phyloP scores from a whole-genome alignment of 2,888 invertebrate genomes.

The Malthinus seriepunctatus region DNA sequence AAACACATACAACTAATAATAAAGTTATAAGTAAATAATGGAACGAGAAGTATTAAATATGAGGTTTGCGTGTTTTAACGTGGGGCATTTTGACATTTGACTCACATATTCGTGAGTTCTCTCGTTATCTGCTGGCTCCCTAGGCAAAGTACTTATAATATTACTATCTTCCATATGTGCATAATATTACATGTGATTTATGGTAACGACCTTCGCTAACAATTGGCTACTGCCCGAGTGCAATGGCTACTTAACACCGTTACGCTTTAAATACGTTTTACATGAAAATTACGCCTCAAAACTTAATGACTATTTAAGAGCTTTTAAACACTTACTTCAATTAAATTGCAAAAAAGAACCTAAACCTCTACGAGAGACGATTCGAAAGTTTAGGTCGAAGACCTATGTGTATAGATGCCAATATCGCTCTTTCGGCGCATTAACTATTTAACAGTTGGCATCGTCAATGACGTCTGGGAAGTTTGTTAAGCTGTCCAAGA shows the following conservation, averaged over 20 bases:
- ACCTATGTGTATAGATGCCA: too few relatives aligned
- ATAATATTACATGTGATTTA: constrained; percentile 18
- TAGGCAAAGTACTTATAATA: constrained; percentile 18
- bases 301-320: constrained; percentile 3
- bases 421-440: too few relatives aligned
- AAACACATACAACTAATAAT: too few relatives aligned
- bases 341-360: too few relatives aligned
- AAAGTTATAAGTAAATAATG: constrained; percentile 3
- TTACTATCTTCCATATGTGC: constrained; percentile 30
- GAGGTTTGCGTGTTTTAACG: constrained; percentile 12
- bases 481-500: too few relatives aligned
- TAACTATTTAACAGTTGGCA: too few relatives aligned
- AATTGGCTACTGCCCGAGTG: constrained; percentile 6
- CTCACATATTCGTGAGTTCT: constrained; percentile 39
- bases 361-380: too few relatives aligned
- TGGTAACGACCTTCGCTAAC: constrained; percentile 7
- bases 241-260: constrained; percentile 9
- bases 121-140: constrained; percentile 36
- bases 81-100: constrained; percentile 38
- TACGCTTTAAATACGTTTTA: constrained; percentile 7
- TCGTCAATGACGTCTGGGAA: too few relatives aligned
- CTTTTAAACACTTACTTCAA: not conserved
- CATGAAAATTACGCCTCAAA: constrained; percentile 2
- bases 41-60: constrained; percentile 2
- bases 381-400: too few relatives aligned